Evolutionary conservation across 2,888 invertebrate genomes (phyloP).

Genomic region (Caenorhabditis wallacei): DNA sequence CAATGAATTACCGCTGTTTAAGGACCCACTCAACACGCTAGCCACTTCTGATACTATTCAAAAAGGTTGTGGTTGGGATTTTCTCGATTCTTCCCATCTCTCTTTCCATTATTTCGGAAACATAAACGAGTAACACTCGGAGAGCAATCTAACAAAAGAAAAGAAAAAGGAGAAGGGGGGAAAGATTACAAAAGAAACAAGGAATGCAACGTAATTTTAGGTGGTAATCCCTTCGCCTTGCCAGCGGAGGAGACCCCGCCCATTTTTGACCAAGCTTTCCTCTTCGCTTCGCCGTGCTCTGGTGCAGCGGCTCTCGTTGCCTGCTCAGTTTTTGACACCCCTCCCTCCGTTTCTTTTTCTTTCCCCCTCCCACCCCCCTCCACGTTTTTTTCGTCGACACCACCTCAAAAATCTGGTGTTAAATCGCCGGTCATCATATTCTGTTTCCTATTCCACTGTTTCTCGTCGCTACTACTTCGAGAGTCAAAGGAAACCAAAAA

Average conservation of each 20-base stretch:
- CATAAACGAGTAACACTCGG: neutral
- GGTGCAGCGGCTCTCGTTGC: conserved; percentile 52
- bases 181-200: conserved; percentile 19
- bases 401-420: conserved; percentile 34
- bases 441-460: neutral
- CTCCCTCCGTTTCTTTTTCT: conserved; percentile 31
- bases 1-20: neutral
- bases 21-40: conserved; percentile 17
- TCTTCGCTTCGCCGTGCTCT: conserved; percentile 33
- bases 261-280: conserved; percentile 51
- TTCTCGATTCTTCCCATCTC: too few relatives aligned
- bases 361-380: neutral
- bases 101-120: too few relatives aligned
- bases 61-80: neutral
- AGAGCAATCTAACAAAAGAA: conserved; percentile 5
- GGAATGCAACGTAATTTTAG: conserved; percentile 46
- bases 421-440: neutral
- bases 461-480: neutral
- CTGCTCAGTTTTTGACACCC: conserved; percentile 64
- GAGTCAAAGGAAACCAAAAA: neutral
- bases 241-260: conserved; percentile 32
- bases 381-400: conserved; percentile 8
- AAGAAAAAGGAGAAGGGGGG: neutral
- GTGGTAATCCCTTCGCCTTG: conserved; percentile 40
- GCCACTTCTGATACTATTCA: neutral